Percentiles rank a stretch among this genome's conserved stretches.
These are phyloP conservation scores for Montipora cactus DNA, from an alignment of 64 coral and sea anemone genomes.

Conservation along the genomic window DNA sequence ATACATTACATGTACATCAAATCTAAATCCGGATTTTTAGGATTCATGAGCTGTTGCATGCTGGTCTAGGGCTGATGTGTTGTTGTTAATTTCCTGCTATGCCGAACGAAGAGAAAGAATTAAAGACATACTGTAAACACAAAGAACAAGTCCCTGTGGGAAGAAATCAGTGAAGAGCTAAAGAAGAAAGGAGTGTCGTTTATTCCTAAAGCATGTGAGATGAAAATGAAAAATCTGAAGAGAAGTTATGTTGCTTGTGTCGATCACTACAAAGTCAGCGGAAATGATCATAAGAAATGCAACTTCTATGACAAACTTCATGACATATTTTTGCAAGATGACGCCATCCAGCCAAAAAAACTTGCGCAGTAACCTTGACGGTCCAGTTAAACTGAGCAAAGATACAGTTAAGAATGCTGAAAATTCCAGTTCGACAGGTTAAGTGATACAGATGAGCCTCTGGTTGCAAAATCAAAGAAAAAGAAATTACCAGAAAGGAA, in stretches of 20 bases:
- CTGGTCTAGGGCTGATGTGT: not conserved
- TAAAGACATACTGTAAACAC: not conserved
- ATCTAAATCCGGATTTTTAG: too few species aligned
- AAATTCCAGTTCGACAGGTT: slow-evolving; percentile 1
- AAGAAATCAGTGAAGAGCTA: not conserved
- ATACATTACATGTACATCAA: too few species aligned
- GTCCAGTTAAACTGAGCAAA: not conserved
- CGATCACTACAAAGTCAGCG: not conserved
- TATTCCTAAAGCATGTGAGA: not conserved
- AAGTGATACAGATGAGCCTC: slow-evolving; percentile 13
- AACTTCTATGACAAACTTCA: slow-evolving; percentile 5
- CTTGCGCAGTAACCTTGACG: not conserved
- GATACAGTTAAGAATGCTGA: not conserved
- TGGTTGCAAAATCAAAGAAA: slow-evolving; percentile 15
- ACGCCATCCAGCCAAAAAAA: not conserved
- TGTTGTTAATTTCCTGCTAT: not conserved
- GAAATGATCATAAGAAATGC: slow-evolving; percentile 13
- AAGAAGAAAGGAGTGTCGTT: not conserved
- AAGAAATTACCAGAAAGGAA: slow-evolving; percentile 12
- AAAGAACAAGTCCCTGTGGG: not conserved
- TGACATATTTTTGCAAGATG: not conserved
- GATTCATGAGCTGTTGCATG: not conserved
- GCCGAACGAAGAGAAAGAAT: not conserved
- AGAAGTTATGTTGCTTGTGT: slow-evolving; percentile 17
- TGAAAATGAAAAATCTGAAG: slow-evolving; percentile 11